Base-by-base conservation (phyloP, 2,888 invertebrate genomes). In the Acleris literana region DNA sequence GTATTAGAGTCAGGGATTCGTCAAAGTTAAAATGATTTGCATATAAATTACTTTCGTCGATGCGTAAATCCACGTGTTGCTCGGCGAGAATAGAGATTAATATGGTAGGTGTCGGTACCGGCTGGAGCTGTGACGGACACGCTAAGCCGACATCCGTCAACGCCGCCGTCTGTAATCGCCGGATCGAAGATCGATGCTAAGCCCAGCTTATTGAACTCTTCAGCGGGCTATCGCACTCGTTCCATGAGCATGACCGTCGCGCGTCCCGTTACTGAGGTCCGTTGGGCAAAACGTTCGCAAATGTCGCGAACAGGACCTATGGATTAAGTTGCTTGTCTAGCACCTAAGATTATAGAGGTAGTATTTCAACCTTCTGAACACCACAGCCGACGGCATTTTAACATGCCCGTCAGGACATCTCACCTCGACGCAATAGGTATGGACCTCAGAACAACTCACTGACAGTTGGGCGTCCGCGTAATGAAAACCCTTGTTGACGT, bases 131-230 rank as follows among this genome's bases (percentile, higher is more conserved):
- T 88, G 91, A 90, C 89, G 86, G 90, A 90, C 91, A 89, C 86
- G 83, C 84, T 91, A 91, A 92, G 90, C 90, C 82, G 92, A 89
- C 92, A 89, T 92, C 92, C 92, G 92, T 92, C 92, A 92, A 87
- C 92, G 91, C 87, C 85, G 83, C 79, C 74, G 73, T 77, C 79
- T 84, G 84, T 90, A 91, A 91, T 90, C 91, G 82, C 81, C 81
- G 83, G 85, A 91, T 92, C 88, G 86, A 88, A 92, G 89, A 91
- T 90, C 90, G 83, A 87, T 87, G 88, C 80, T 92, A 90, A 92
- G 90, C 87, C 81, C 83, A 74, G 90, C 88, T 92, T 92, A 92
- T 88, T 88, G 85, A 87, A 88, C 88, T 89, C 83, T 83, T 86
- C 83, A 82, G 81, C 82, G 84, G 80, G 82, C 76, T 81, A 84